These are phyloP conservation scores for Branchipolynoe longqiensis DNA, from an alignment of 2,888 invertebrate genomes.

Conservation along the genomic window DNA sequence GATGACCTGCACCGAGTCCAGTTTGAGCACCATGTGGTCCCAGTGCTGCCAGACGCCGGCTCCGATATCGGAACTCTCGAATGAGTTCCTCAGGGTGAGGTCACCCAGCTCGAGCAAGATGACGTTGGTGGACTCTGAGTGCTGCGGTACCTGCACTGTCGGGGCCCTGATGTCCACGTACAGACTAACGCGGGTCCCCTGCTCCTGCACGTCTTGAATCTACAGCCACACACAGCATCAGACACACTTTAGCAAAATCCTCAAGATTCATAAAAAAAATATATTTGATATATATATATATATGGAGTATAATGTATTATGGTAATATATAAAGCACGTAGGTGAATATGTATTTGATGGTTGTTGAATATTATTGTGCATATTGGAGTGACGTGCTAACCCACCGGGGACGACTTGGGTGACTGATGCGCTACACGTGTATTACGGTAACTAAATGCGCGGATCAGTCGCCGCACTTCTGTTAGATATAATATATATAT, in stretches of 20 bases:
- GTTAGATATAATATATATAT: too few species aligned
- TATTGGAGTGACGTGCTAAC: too few species aligned
- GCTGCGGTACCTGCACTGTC: constrained; percentile 89
- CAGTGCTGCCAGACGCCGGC: constrained; percentile 75
- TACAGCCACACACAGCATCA: not conserved
- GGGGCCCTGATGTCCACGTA: constrained; percentile 88
- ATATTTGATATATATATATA: too few species aligned
- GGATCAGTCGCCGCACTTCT: too few species aligned
- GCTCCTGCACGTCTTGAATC: constrained; percentile 74
- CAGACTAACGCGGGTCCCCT: constrained; percentile 83
- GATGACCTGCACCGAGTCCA: constrained; percentile 86
- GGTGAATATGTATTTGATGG: too few species aligned
- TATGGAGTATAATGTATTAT: too few species aligned
- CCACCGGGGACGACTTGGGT: too few species aligned
- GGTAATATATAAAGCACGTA: too few species aligned
- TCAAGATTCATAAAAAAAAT: too few species aligned
- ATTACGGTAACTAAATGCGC: too few species aligned
- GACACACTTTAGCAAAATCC: not conserved
- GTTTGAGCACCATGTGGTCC: constrained; percentile 78
- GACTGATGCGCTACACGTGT: too few species aligned
- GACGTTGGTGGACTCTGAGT: constrained; percentile 89
- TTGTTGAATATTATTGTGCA: too few species aligned
- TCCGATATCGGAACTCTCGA: constrained; percentile 84
- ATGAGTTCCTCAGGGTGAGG: constrained; percentile 90
- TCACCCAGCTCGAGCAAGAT: constrained; percentile 89